These are phyloP conservation scores for Nemurella pictetii DNA, from an alignment of 2,888 invertebrate species.

Conservation along the genomic window DNA sequence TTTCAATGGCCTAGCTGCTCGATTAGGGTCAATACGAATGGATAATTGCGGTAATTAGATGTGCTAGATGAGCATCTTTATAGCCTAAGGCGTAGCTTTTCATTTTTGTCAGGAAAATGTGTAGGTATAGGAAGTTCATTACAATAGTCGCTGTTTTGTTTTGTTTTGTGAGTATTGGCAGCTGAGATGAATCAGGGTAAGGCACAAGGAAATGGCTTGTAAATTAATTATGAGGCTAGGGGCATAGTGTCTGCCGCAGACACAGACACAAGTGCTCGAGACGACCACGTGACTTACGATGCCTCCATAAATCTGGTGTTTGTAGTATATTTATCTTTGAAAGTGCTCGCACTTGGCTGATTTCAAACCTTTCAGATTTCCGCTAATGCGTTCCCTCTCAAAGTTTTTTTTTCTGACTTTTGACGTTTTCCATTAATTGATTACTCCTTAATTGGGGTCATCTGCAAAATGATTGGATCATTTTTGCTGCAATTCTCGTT, in stretches of 20 bases:
- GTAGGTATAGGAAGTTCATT: neutral
- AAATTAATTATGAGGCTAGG: neutral
- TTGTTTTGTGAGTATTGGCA: no score
- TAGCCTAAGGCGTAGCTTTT: neutral
- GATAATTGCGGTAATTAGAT: neutral
- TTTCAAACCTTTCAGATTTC: neutral
- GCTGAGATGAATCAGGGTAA: neutral
- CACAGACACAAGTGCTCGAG: no score
- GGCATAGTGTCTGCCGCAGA: neutral
- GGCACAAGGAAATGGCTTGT: neutral
- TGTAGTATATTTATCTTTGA: neutral
- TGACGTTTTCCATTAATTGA: neutral
- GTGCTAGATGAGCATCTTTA: neutral
- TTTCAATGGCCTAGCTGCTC: neutral
- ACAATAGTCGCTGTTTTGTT: no score
- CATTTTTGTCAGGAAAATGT: neutral
- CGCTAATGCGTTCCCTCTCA: neutral
- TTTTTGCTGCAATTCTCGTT: neutral
- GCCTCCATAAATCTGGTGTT: neutral
- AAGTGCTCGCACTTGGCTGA: neutral
- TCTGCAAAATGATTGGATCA: neutral
- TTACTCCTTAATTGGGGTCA: neutral
- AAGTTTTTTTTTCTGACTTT: neutral
- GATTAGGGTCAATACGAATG: neutral
- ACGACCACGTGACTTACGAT: neutral